Conservation (phyloP, 35 echinoderm and acorn worm genomes). For the Apostichopus japonicus region DNA sequence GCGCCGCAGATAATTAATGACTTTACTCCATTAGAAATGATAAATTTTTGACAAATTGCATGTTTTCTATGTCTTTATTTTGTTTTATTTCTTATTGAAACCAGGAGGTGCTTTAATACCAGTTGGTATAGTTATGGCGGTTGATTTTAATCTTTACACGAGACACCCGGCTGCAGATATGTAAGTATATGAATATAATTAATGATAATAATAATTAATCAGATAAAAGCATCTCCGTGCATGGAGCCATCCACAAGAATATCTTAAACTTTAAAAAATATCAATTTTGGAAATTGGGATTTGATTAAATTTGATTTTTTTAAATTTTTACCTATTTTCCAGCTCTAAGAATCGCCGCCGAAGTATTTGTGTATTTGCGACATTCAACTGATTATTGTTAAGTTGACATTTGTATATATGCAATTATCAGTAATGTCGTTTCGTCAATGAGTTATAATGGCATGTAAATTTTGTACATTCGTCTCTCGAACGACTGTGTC, state of each 20-base stretch:
- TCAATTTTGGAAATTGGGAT: not conserved
- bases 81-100: not conserved
- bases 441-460: too few species aligned
- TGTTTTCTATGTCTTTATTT: too few species aligned
- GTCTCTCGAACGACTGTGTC: too few species aligned
- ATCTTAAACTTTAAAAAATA: too few species aligned
- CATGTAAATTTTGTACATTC: too few species aligned
- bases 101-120: slow-evolving; percentile 55
- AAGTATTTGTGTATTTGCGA: too few species aligned
- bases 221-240: not conserved
- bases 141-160: slow-evolving; percentile 51
- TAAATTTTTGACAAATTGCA: not conserved
- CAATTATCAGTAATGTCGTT: too few species aligned
- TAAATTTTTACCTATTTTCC: not conserved
- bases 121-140: slow-evolving; percentile 22
- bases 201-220: not conserved
- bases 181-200: slow-evolving; percentile 29
- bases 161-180: slow-evolving; percentile 37
- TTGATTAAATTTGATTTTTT: not conserved
- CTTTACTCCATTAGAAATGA: not conserved
- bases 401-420: too few species aligned
- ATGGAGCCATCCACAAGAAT: not conserved
- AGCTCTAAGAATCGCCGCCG: not conserved
- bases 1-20: too few species aligned
- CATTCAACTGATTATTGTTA: too few species aligned